Percentiles rank a stretch among this genome's conserved stretches.
Conservation (phyloP, 2,113 vertebrate genomes). For the Cnemophilus loriae region DNA sequence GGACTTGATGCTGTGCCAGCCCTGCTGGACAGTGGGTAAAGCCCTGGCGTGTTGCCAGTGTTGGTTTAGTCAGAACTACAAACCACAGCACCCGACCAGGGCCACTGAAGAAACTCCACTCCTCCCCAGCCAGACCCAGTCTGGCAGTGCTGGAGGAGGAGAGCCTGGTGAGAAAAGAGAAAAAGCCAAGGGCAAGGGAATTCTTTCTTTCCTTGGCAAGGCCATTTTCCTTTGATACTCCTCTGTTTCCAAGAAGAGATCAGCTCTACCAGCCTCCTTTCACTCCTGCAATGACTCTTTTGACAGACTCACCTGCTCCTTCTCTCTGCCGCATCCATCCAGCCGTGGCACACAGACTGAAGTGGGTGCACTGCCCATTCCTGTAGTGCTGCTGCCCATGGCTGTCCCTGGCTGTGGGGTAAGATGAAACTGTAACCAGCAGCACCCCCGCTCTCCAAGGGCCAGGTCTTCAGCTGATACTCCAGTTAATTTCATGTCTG, state of each 20-base stretch:
- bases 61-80: background rate
- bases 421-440: background rate
- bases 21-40: background rate
- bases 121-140: background rate
- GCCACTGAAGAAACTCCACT: background rate
- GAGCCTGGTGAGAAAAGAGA: background rate
- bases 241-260: background rate
- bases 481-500: background rate
- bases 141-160: background rate
- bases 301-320: background rate
- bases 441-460: background rate
- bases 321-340: background rate
- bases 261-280: background rate
- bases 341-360: accelerated
- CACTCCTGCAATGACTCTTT: background rate
- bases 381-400: background rate
- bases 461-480: background rate
- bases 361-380: background rate
- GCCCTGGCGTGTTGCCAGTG: background rate
- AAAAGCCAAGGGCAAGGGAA: background rate
- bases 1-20: background rate
- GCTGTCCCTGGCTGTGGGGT: background rate
- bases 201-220: background rate
- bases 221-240: background rate
- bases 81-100: background rate